Percentiles rank a stretch among this genome's conserved stretches.
Conservation (phyloP, 2,888 invertebrate species). For the Himalopsyche kuldschensis region DNA sequence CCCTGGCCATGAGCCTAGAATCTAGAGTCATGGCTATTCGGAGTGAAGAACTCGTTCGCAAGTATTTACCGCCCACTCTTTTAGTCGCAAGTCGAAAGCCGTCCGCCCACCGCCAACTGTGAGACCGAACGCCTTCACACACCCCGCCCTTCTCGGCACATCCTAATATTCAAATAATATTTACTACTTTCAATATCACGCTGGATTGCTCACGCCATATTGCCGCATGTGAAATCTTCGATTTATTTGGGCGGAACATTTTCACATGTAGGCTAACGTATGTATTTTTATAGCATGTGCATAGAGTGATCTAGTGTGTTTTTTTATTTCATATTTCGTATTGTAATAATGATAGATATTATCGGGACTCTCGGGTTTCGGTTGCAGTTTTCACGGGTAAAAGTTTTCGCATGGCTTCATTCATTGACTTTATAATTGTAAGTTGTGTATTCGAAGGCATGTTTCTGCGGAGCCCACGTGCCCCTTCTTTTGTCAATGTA, state of each 20-base stretch:
- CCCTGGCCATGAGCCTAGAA: not conserved
- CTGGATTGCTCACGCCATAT: not conserved
- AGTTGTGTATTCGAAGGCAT: too few relatives aligned
- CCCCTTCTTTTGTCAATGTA: too few relatives aligned
- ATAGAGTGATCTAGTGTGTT: not conserved
- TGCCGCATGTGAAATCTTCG: not conserved
- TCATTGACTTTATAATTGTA: too few relatives aligned
- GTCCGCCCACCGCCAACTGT: not conserved
- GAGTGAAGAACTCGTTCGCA: constrained; percentile 1
- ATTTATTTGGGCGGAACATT: not conserved
- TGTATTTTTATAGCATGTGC: not conserved
- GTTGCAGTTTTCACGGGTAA: too few relatives aligned
- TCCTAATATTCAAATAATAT: not conserved
- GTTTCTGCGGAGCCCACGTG: too few relatives aligned
- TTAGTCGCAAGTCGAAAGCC: not conserved
- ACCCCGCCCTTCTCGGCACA: not conserved
- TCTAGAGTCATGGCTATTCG: not conserved
- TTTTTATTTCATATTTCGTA: too few relatives aligned
- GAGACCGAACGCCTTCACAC: constrained; percentile 1
- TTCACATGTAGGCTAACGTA: not conserved
- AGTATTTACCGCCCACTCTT: not conserved
- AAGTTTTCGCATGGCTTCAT: too few relatives aligned
- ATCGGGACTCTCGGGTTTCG: too few relatives aligned
- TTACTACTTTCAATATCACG: constrained; percentile 1
- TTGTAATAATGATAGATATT: too few relatives aligned